Conservation (phyloP, 2,888 invertebrate species). For the Hyposoter didymator region DNA sequence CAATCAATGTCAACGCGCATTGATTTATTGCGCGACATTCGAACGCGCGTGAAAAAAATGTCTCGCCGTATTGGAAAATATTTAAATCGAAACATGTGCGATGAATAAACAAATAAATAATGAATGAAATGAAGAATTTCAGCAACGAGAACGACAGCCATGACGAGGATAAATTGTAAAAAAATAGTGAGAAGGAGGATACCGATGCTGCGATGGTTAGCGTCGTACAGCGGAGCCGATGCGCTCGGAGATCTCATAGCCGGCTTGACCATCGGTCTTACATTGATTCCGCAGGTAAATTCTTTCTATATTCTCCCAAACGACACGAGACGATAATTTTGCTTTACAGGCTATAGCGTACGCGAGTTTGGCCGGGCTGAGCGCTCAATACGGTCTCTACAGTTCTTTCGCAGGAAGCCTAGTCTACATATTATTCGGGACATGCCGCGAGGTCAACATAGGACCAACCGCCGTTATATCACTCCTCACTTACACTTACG, state of each 20-base stretch:
- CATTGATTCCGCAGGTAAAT: conserved; percentile 84
- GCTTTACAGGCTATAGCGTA: conserved; percentile 79
- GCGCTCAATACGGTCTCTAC: conserved; percentile 92
- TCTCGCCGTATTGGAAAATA: too few species aligned
- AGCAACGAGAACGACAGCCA: too few species aligned
- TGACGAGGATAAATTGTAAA: conserved; percentile 69
- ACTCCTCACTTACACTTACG: conserved; percentile 89
- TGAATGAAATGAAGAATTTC: too few species aligned
- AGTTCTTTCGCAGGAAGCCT: conserved; percentile 92
- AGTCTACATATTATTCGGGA: conserved; percentile 91
- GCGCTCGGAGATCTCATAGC: conserved; percentile 86
- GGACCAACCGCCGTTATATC: conserved; percentile 92
- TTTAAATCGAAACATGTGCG: neutral
- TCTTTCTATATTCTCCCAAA: too few species aligned
- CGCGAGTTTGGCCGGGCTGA: conserved; percentile 77
- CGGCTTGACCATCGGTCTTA: conserved; percentile 85
- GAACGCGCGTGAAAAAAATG: too few species aligned
- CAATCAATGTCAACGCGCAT: too few species aligned
- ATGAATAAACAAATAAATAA: too few species aligned
- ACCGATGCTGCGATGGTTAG: conserved; percentile 84
- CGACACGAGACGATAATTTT: too few species aligned
- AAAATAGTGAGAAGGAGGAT: conserved; percentile 72
- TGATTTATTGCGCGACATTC: too few species aligned
- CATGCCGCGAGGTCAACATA: conserved; percentile 88
- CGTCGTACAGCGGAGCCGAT: conserved; percentile 83